A percentile compares a stretch with the other conserved stretches of the same genome.
These are phyloP conservation scores for Leiothrix lutea DNA, from an alignment of 2,113 vertebrate species.

Conservation along the genomic window DNA sequence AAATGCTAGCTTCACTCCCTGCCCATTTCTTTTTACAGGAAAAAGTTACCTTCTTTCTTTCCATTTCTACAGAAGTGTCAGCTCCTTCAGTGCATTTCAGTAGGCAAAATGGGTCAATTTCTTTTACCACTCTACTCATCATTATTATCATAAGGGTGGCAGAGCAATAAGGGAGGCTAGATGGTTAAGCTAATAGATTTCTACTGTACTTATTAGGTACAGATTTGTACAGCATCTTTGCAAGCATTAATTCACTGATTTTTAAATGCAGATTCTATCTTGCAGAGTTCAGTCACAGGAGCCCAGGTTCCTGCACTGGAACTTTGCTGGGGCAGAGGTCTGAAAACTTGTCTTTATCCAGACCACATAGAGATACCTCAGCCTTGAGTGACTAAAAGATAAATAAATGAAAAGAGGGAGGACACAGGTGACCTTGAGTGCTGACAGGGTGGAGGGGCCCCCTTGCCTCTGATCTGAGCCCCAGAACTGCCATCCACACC, in stretches of 20 bases:
- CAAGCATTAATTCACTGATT: not conserved
- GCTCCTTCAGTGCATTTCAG: not conserved
- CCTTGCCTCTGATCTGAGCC: rapidly evolving
- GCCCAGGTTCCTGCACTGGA: not conserved
- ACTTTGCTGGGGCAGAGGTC: not conserved
- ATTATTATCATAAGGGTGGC: not conserved
- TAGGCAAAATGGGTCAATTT: not conserved
- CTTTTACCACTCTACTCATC: not conserved
- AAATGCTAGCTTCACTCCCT: not conserved
- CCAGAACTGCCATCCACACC: not conserved
- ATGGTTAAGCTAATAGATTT: not conserved
- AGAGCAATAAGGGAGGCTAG: not conserved
- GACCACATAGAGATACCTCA: not conserved
- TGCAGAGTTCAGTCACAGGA: not conserved
- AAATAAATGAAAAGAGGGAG: not conserved
- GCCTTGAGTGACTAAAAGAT: not conserved
- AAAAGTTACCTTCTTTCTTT: constrained; percentile 6
- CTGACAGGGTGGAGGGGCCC: rapidly evolving
- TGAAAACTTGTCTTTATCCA: not conserved
- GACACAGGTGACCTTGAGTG: not conserved
- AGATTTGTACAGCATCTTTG: not conserved
- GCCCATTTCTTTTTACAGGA: not conserved
- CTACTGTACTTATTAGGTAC: not conserved
- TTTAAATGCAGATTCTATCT: not conserved
- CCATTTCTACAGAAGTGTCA: not conserved